Base-by-base conservation (phyloP, 2,113 vertebrate genomes). In the Acanthisitta chloris region DNA sequence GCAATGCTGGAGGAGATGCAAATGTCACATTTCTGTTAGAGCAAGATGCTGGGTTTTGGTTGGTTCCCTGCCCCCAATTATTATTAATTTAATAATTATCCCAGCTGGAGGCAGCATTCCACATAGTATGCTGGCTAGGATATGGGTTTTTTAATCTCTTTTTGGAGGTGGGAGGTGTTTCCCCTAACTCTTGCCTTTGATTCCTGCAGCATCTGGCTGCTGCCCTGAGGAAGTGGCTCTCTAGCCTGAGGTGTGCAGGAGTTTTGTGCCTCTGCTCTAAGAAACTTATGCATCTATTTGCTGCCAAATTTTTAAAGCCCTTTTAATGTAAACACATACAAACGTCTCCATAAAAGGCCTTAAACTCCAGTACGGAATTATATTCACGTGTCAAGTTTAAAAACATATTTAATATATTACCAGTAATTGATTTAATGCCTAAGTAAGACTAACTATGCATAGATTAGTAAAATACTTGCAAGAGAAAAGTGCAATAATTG, bases 401-500 rank as follows among this genome's bases (percentile, higher is more conserved):
- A 79, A 90, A 70, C 72, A 18, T 31, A 64, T 77, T 96, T 82
- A 73, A 85, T 83, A 34, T 74, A 66, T 91, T 94, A 87, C 48
- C 54, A 72, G 83, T 58, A 72, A 84, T 90, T 58, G 87, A 93
- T 88, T 94, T 95, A 92, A 94, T 81, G 81, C 83, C 70, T 73
- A 88, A 92, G 59, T 52, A 84, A 97, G 92, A 49, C 33, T 54
- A 88, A 91, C 83, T 94, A 91, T 89, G 88, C 88, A 94, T 86
- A 94, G 92, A 94, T 94, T 85, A 96, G 77, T 85, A 67, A 73
- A 82, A 87, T 69, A 52, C 82, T 88, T 94, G 80, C 69, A 69
- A 34, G 18, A 65, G 65, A 76, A 59, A 54, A 74, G 59, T 79
- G 36, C 67, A 94, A 85, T 80, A 40, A 80, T 92, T 79, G 71